A percentile compares a stretch with the other conserved stretches of the same genome.
Conservation (phyloP, 2,797 vertebrate genomes). For the Pampus argenteus region DNA sequence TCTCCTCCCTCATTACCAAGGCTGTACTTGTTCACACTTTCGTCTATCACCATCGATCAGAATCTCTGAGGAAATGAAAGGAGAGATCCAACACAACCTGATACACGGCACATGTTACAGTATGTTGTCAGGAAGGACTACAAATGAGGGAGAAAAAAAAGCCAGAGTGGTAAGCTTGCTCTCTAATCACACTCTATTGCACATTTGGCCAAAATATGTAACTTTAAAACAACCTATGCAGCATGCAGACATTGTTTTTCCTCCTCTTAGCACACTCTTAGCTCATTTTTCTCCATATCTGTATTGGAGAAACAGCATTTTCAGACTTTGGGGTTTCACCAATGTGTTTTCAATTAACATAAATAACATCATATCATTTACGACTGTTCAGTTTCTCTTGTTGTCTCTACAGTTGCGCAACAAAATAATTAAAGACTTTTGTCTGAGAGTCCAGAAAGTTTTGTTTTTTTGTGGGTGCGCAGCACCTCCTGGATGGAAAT, state of each 20-base stretch:
- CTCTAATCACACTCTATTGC: conserved; percentile 3
- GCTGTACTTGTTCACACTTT: conserved; percentile 32
- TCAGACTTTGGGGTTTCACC: neutral
- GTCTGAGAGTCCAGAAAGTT: conserved; percentile 1
- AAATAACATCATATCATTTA: too few relatives aligned
- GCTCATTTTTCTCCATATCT: neutral
- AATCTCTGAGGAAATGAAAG: conserved; percentile 55
- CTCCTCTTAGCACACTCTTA: neutral
- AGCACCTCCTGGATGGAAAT: conserved; percentile 30
- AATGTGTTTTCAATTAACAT: neutral
- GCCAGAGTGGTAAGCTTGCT: conserved; percentile 1
- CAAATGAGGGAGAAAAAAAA: neutral
- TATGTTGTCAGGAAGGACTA: neutral
- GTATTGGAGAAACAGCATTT: neutral
- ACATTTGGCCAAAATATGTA: neutral
- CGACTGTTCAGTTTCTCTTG: neutral
- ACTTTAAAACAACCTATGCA: neutral
- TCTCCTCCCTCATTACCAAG: conserved; percentile 33
- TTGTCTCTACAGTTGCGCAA: neutral
- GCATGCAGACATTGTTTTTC: neutral
- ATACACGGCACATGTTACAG: neutral
- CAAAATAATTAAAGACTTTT: neutral
- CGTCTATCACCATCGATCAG: conserved; percentile 39
- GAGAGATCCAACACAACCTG: conserved; percentile 16
- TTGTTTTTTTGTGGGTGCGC: conserved; percentile 4